Evolutionary conservation across 2,888 invertebrate species (phyloP), one percentile per base, ranked within the genome.

Genomic region (Meiosimyza decipiens): DNA sequence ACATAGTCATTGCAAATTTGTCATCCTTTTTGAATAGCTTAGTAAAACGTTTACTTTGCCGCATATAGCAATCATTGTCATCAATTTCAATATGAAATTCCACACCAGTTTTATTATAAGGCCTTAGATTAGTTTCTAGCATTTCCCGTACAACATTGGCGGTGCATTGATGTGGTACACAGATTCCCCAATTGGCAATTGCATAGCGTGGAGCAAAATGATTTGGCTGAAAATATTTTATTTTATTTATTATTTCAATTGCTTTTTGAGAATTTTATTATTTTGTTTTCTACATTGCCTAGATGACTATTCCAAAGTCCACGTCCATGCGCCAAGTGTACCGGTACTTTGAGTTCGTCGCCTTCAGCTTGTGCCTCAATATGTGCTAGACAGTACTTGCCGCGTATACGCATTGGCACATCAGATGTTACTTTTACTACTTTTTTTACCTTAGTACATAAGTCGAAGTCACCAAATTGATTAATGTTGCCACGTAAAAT

Each of bases 171-270:
- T 91, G 88, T 1, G 93, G 93, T 64, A 93, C 87, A 81, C 93
- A 93, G 22, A 92, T 84, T 1, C 91, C 93, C 93, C 92, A 93
- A 80, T 91, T 92, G 77, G 91, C 87, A 76, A 92, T 91, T 33
- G 92, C 91, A 86, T 92, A 92, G 80, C 91, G 90, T 71, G 93
- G 92, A 83, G 91, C 89, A 85, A 92, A 92, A 87, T 93, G 92
- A 84, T 91, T 91, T 81, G 92, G 91, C 93, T 93, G 87, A 4
- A 76, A 77, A 33, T 40, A 40, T 40, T 9, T 40, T 11, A 47
- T 22, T 11, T 28, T 3, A 28, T 4, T 28, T 28, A 28, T 3
- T 28, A 28, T 28, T 28, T 28, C 28, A 4, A 28, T 28, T 3
- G 4, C 4, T 28, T 28, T 47, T 4, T 54, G 71, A 67, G 33